A percentile compares a stretch with the other conserved stretches of the same genome.
phyloP scores from a whole-genome alignment of 2,113 vertebrate genomes.

The Aspidoscelis tigris region DNA sequence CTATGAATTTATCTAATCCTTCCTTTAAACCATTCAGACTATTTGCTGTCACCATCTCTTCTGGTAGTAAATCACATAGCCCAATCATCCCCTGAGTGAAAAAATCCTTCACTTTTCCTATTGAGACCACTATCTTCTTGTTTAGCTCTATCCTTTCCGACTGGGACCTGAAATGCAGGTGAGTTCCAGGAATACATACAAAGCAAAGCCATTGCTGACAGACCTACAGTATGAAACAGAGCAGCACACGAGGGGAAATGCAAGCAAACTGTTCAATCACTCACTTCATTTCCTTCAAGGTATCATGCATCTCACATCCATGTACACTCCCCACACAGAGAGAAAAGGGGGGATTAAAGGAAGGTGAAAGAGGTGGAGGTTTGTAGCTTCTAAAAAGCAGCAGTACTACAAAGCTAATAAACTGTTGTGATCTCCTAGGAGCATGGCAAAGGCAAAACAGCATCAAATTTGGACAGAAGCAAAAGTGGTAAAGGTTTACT shows the following conservation, averaged over 20 bases:
- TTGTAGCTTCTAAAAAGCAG: conserved; percentile 16
- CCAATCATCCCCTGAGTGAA: no score
- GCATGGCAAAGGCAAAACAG: conserved; percentile 32
- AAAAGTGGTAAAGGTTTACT: conserved; percentile 31
- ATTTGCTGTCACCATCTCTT: no score
- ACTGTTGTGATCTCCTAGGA: neutral
- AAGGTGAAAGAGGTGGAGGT: neutral
- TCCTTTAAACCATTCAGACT: no score
- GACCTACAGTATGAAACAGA: neutral
- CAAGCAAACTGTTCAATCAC: accelerated
- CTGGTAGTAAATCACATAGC: no score
- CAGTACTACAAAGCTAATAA: conserved; percentile 43
- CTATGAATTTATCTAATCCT: no score
- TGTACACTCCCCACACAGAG: conserved; percentile 37
- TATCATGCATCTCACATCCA: neutral
- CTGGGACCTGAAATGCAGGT: conserved; percentile 39
- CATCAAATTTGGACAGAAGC: conserved; percentile 27
- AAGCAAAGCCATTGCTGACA: conserved; percentile 21
- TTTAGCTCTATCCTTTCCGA: conserved; percentile 32
- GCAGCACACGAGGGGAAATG: conserved; percentile 10
- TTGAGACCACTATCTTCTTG: conserved; percentile 50
- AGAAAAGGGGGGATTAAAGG: neutral
- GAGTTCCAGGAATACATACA: conserved; percentile 18
- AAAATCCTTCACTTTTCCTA: conserved; percentile 20
- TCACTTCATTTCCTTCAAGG: neutral